phyloP scores from a whole-genome alignment of 2,888 invertebrate genomes.

The Atethmia centrago region DNA sequence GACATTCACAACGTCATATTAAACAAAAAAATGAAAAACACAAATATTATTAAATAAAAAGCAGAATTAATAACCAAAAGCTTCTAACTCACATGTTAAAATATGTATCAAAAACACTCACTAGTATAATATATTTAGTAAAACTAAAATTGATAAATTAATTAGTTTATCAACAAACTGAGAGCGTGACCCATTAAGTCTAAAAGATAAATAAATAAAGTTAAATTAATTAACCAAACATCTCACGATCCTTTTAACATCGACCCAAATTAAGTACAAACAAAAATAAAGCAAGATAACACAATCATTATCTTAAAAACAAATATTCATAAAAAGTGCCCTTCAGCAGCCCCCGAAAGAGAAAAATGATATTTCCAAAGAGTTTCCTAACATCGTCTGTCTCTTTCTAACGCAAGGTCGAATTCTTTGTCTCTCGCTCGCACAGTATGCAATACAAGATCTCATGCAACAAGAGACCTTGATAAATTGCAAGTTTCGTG shows the following conservation, averaged over 20 bases:
- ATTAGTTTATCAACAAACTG: constrained; percentile 53
- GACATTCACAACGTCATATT: background rate
- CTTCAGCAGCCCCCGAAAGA: constrained; percentile 87
- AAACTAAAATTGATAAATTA: constrained; percentile 23
- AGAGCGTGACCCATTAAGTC: constrained; percentile 60
- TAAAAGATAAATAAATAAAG: constrained; percentile 59
- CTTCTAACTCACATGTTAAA: constrained; percentile 11
- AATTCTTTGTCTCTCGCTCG: constrained; percentile 79
- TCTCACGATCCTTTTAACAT: constrained; percentile 74
- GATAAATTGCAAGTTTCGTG: constrained; percentile 90
- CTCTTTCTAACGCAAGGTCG: constrained; percentile 86
- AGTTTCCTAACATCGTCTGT: constrained; percentile 86
- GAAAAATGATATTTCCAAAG: constrained; percentile 89
- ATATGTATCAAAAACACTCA: constrained; percentile 13
- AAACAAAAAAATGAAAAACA: background rate
- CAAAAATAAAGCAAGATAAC: constrained; percentile 75
- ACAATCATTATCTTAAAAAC: constrained; percentile 72
- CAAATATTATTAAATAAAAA: background rate
- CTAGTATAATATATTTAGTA: background rate
- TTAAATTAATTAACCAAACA: constrained; percentile 56
- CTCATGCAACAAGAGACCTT: constrained; percentile 90
- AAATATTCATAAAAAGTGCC: constrained; percentile 87
- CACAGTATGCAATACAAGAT: constrained; percentile 88
- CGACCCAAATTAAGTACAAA: constrained; percentile 82
- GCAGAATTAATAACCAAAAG: constrained; percentile 11